Conservation (phyloP, 2,797 vertebrate genomes). For the Epinephelus awoara region DNA sequence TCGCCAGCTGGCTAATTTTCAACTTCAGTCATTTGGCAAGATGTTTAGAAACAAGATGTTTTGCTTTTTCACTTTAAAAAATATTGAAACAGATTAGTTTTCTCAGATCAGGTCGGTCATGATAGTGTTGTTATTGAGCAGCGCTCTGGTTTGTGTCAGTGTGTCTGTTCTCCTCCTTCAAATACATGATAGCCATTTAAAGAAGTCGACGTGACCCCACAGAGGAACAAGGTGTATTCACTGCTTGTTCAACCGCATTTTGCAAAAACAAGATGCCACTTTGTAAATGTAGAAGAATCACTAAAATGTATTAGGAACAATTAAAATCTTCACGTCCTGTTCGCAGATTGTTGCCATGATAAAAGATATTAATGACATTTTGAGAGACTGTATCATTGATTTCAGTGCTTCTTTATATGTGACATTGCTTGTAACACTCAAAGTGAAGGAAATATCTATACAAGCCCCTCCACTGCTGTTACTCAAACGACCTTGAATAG, state of each 20-base stretch:
- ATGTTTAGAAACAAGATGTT: too few species aligned
- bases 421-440: constrained; percentile 51
- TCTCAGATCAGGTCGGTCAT: constrained; percentile 12
- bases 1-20: too few species aligned
- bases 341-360: constrained; percentile 1
- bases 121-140: constrained; percentile 30
- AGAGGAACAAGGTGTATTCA: constrained; percentile 35
- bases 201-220: constrained; percentile 41
- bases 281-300: constrained; percentile 31
- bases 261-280: constrained; percentile 18
- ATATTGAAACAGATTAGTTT: background rate
- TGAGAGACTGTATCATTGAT: constrained; percentile 3
- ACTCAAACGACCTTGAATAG: constrained; percentile 70
- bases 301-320: background rate
- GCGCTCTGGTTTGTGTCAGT: constrained; percentile 31
- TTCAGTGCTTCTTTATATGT: constrained; percentile 20
- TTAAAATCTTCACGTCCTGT: background rate
- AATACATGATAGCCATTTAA: constrained; percentile 45
- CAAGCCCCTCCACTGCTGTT: constrained; percentile 51
- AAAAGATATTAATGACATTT: background rate
- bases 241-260: constrained; percentile 18
- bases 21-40: too few species aligned
- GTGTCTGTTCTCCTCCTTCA: constrained; percentile 30
- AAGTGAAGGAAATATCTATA: constrained; percentile 55
- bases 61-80: background rate